Percentiles rank a stretch among this genome's conserved stretches.
Evolutionary conservation across 2,113 vertebrate genomes (phyloP).

Genomic region (Stigmatopora nigra): DNA sequence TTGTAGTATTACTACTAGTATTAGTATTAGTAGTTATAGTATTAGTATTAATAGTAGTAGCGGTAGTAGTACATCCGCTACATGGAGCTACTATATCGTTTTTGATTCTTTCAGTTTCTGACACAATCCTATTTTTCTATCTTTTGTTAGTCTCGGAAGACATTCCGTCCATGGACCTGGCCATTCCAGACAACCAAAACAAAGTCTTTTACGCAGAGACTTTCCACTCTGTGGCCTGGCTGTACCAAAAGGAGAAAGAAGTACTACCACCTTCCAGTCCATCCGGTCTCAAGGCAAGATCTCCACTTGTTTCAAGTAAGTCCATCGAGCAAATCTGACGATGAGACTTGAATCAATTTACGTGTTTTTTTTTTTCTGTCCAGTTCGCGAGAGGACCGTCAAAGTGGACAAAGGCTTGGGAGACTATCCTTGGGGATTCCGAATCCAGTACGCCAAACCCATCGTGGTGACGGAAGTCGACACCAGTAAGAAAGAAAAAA

Average conservation of each 20-base stretch:
- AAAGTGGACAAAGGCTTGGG: constrained; percentile 79
- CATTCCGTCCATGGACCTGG: constrained; percentile 69
- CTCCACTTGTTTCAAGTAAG: constrained; percentile 74
- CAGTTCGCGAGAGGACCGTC: constrained; percentile 84
- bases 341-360: no score
- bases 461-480: constrained; percentile 90
- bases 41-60: no score
- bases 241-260: constrained; percentile 79
- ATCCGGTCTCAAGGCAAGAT: constrained; percentile 70
- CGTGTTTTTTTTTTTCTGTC: no score
- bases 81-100: no score
- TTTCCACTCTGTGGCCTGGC: constrained; percentile 83
- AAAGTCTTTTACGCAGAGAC: constrained; percentile 85
- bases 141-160: constrained; percentile 75
- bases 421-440: constrained; percentile 87
- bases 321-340: no score
- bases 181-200: constrained; percentile 69
- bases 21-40: no score
- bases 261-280: constrained; percentile 62
- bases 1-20: no score
- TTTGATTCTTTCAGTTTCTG: neutral
- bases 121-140: neutral
- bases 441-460: constrained; percentile 89
- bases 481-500: constrained; percentile 75
- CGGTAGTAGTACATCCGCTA: no score